Percentiles rank a stretch among this genome's conserved stretches.
Evolutionary conservation across 2,888 invertebrate genomes (phyloP).

Genomic region (Nymphalis polychloros): DNA sequence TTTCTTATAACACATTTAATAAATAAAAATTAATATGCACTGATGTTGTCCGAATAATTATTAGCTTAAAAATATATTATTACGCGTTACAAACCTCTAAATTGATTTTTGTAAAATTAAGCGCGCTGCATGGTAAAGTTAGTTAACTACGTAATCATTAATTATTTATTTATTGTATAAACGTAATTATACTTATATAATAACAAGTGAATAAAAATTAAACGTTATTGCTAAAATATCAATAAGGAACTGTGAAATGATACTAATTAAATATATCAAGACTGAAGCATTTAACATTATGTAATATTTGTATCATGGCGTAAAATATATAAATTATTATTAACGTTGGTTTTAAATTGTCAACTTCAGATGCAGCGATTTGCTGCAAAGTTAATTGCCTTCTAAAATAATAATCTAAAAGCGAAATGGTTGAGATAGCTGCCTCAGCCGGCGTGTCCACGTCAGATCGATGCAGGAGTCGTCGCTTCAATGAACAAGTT

Average conservation of each 20-base stretch:
- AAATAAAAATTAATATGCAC: not conserved
- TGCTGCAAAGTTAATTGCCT: slow-evolving; percentile 28
- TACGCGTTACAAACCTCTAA: too few relatives aligned
- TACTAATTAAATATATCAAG: too few relatives aligned
- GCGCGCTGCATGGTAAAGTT: too few relatives aligned
- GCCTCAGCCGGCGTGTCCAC: slow-evolving; percentile 38
- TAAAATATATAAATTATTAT: not conserved
- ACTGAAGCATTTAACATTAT: not conserved
- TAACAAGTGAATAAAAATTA: too few relatives aligned
- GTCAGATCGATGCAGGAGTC: slow-evolving; percentile 43
- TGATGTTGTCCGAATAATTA: not conserved
- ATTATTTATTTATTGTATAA: too few relatives aligned
- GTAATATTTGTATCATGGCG: not conserved
- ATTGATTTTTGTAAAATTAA: too few relatives aligned
- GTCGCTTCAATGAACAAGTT: slow-evolving; percentile 45
- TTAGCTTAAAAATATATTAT: too few relatives aligned
- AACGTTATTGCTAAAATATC: too few relatives aligned
- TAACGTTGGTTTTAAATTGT: slow-evolving; percentile 13
- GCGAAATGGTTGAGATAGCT: slow-evolving; percentile 25
- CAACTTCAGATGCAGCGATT: slow-evolving; percentile 26
- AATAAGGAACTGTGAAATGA: too few relatives aligned
- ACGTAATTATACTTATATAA: too few relatives aligned
- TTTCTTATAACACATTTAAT: too few relatives aligned
- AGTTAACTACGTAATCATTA: too few relatives aligned
- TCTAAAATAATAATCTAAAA: slow-evolving; percentile 35